A percentile compares a stretch with the other conserved stretches of the same genome.
Conservation (phyloP, 2,113 vertebrate genomes). For the Phylloscopus whistleri region DNA sequence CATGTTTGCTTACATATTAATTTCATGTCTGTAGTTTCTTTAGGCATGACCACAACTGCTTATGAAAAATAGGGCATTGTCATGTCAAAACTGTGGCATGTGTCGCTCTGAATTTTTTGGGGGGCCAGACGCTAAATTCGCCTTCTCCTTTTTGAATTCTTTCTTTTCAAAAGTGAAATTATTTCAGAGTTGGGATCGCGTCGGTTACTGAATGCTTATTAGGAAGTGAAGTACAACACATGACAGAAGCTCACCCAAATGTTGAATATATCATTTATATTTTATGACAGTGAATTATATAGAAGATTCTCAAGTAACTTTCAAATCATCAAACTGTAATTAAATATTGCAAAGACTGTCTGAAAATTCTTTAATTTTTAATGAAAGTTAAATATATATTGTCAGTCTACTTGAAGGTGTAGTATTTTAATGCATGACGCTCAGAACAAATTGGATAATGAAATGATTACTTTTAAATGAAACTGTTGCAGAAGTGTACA, state of each 20-base stretch:
- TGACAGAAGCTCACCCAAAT: conserved; percentile 50
- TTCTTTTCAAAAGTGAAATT: conserved; percentile 39
- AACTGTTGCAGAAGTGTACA: conserved; percentile 49
- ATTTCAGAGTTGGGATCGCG: conserved; percentile 12
- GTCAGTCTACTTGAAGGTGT: conserved; percentile 57
- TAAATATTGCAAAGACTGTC: conserved; percentile 66
- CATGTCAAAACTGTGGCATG: neutral
- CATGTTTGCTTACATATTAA: conserved; percentile 48
- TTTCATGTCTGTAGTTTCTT: conserved; percentile 3
- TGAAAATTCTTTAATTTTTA: conserved; percentile 67
- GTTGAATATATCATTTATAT: conserved; percentile 57
- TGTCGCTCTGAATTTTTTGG: neutral
- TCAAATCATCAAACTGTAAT: conserved; percentile 67
- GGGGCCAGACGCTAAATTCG: neutral
- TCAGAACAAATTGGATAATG: conserved; percentile 66
- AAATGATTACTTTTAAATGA: conserved; percentile 61
- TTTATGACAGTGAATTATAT: conserved; percentile 64
- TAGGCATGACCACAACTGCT: neutral
- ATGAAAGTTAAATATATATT: conserved; percentile 67
- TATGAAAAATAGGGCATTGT: neutral
- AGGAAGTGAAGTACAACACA: conserved; percentile 30
- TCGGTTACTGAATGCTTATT: conserved; percentile 26
- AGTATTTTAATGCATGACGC: conserved; percentile 52
- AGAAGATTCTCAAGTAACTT: conserved; percentile 61
- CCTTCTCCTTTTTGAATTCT: conserved; percentile 1